Evolutionary conservation across 2,888 invertebrate genomes (phyloP), one percentile per base, ranked within the genome.

Genomic region (Mythimna vitellina): DNA sequence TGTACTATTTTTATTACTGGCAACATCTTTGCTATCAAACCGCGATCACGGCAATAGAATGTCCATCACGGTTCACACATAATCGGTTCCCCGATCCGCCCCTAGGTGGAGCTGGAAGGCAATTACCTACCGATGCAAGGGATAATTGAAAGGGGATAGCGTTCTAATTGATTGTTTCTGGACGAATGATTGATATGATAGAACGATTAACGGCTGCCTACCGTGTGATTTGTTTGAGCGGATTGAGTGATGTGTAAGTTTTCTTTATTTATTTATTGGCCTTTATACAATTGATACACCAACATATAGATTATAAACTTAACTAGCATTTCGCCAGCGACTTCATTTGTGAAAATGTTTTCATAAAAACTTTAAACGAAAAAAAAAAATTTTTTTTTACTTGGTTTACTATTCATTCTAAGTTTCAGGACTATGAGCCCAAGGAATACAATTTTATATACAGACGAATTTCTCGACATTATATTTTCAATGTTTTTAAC

Each of bases 151-250:
- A 92, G 93, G 94, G 95, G 94, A 92, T 93, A 92, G 91, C 77
- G 87, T 89, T 92, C 93, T 94, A 95, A 95, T 95, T 94, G 95
- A 95, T 95, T 94, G 94, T 93, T 93, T 94, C 94, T 92, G 94
- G 91, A 85, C 90, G 90, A 89, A 88, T 89, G 93, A 88, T 88
- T 93, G 94, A 94, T 95, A 95, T 95, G 94, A 95, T 92, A 90
- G 91, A 90, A 84, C 92, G 93, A 93, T 93, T 93, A 93, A 88
- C 77, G 84, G 72, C 70, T 81, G 84, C 66, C 66, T 66, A 56
- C 71, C 74, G 74, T 79, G 80, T 77, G 74, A 81, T 85, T 83
- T 84, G 83, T 64, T 29, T 51, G 58, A 49, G 65, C 46, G 72
- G 25, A 58, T 32, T 38, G 54, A 38, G 66, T 54, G 71, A 20